A percentile compares a stretch with the other conserved stretches of the same genome.
Conservation (phyloP, 2,113 vertebrate species). For the Echinops telfairi region DNA sequence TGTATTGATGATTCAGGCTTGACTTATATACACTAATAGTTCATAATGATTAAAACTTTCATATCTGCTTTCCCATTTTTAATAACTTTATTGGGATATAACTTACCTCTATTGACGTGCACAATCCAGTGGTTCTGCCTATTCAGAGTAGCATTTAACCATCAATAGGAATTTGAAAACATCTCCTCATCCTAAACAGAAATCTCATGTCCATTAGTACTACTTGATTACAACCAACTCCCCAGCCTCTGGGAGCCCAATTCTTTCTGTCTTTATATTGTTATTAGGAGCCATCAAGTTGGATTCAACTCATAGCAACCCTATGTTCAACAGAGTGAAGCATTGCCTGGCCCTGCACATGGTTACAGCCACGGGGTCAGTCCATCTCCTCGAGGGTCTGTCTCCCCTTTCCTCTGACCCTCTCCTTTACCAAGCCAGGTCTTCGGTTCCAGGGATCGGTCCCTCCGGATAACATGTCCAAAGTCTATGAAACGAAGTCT, state of each 20-base stretch:
- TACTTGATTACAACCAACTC: no score
- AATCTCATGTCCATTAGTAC: background rate
- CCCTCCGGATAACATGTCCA: no score
- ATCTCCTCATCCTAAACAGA: background rate
- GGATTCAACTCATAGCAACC: no score
- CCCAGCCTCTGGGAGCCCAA: background rate
- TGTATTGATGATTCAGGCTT: background rate
- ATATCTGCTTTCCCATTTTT: conserved; percentile 10
- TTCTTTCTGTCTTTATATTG: background rate
- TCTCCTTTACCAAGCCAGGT: no score
- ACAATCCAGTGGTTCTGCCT: background rate
- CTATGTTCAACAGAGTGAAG: no score
- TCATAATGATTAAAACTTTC: conserved; percentile 12
- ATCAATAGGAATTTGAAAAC: background rate
- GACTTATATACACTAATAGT: background rate
- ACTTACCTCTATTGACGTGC: background rate
- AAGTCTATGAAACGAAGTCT: no score
- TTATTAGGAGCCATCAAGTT: no score
- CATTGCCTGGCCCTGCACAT: no score
- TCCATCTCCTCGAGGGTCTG: no score
- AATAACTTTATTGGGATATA: background rate
- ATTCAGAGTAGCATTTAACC: background rate
- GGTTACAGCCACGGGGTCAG: no score
- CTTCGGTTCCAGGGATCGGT: no score
- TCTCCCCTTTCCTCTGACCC: no score